Conservation (phyloP, 2,888 invertebrate genomes). For the Drosophila niveifrons region DNA sequence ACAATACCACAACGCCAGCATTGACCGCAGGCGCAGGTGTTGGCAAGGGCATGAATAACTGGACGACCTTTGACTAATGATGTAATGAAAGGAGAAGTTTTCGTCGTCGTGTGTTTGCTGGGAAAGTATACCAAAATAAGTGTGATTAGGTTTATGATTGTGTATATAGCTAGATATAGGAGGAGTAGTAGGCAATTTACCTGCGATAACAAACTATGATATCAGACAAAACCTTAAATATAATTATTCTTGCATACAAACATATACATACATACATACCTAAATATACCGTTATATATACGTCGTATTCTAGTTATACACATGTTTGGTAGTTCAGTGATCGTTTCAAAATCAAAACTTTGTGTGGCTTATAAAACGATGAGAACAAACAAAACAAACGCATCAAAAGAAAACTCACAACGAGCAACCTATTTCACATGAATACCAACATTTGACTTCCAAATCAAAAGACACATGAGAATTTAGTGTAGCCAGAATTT, state of each 20-base stretch:
- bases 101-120: slow-evolving; percentile 9
- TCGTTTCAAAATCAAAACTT: slow-evolving; percentile 10
- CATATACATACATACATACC: slow-evolving; percentile 9
- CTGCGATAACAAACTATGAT: slow-evolving; percentile 38
- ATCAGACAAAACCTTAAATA: slow-evolving; percentile 63
- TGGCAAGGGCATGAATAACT: slow-evolving; percentile 81
- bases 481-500: slow-evolving; percentile 60
- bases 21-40: slow-evolving; percentile 55
- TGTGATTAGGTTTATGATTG: slow-evolving; percentile 70
- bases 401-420: slow-evolving; percentile 26
- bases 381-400: background rate
- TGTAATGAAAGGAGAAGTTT: background rate
- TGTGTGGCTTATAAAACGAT: slow-evolving; percentile 30
- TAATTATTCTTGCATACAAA: slow-evolving; percentile 34
- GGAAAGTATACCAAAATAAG: slow-evolving; percentile 72
- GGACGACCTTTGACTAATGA: slow-evolving; percentile 84
- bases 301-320: slow-evolving; percentile 34
- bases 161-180: slow-evolving; percentile 46
- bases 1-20: slow-evolving; percentile 36
- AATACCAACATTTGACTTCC: slow-evolving; percentile 63
- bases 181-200: slow-evolving; percentile 26
- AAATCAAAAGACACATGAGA: slow-evolving; percentile 67
- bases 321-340: slow-evolving; percentile 12
- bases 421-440: slow-evolving; percentile 30
- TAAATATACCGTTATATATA: slow-evolving; percentile 6